phyloP scores from a whole-genome alignment of 2,888 invertebrate genomes.

The Patella caerulea region DNA sequence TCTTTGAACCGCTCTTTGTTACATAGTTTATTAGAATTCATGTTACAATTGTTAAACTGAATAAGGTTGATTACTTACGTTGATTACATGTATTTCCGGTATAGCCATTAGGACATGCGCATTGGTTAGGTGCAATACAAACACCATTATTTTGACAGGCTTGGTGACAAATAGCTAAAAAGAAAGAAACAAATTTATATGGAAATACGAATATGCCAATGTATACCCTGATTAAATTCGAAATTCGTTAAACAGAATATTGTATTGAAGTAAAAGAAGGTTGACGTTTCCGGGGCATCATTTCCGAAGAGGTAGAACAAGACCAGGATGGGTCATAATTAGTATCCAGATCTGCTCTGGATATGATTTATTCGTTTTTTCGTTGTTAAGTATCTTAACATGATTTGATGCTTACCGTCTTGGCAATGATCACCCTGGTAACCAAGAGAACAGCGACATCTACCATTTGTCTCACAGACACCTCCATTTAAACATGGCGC shows the following conservation, averaged over 20 bases:
- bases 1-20: no score
- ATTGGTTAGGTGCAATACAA: conserved; percentile 51
- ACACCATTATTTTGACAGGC: conserved; percentile 56
- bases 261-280: background rate
- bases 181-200: conserved; percentile 8
- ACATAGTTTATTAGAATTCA: no score
- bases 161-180: conserved; percentile 44
- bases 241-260: background rate
- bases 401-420: conserved; percentile 40
- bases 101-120: conserved; percentile 54
- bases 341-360: no score
- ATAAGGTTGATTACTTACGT: conserved; percentile 39
- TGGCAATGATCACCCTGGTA: conserved; percentile 52
- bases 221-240: background rate
- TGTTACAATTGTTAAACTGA: no score
- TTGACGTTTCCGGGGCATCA: no score
- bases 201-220: background rate
- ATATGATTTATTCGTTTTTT: no score
- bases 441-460: conserved; percentile 50
- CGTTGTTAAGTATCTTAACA: no score
- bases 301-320: no score
- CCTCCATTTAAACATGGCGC: conserved; percentile 54
- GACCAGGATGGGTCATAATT: no score
- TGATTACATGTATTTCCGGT: conserved; percentile 50
- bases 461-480: conserved; percentile 43